Evolutionary conservation across 2,113 vertebrate genomes (phyloP).

Genomic region (Festucalex cinctus): DNA sequence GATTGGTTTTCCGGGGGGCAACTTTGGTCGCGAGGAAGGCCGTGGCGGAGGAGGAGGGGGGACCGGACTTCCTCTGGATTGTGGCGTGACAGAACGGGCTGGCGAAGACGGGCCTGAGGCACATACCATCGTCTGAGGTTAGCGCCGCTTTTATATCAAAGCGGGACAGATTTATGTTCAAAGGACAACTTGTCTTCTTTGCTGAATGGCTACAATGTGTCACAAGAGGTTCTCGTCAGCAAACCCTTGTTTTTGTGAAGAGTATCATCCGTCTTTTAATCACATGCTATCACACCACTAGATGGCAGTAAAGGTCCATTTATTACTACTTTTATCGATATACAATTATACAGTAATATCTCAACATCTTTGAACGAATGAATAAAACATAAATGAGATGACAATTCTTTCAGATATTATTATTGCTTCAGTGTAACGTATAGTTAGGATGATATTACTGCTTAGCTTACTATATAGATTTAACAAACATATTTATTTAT

Average conservation of each 20-base stretch:
- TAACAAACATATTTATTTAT: too few relatives aligned
- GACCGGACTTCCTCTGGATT: conserved; percentile 78
- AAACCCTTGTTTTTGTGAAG: background rate
- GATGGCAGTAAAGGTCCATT: conserved; percentile 13
- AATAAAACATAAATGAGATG: too few relatives aligned
- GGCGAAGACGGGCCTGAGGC: conserved; percentile 86
- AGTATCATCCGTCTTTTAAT: background rate
- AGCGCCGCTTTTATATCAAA: conserved; percentile 28
- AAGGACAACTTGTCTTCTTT: background rate
- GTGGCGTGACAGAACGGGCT: conserved; percentile 84
- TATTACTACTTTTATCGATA: too few relatives aligned
- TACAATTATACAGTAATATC: too few relatives aligned
- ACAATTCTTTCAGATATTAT: too few relatives aligned
- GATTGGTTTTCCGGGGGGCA: conserved; percentile 88
- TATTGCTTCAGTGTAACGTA: too few relatives aligned
- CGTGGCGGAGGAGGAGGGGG: conserved; percentile 84
- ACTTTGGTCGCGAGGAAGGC: conserved; percentile 88
- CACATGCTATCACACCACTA: background rate
- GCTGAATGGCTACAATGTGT: background rate
- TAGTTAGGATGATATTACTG: too few relatives aligned
- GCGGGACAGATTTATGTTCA: conserved; percentile 8
- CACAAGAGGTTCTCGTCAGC: background rate
- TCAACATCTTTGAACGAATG: too few relatives aligned
- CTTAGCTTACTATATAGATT: too few relatives aligned
- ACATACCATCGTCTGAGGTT: conserved; percentile 28